Base-by-base conservation (phyloP, 2,888 invertebrate genomes). In the Alloscopus bannaensis region DNA sequence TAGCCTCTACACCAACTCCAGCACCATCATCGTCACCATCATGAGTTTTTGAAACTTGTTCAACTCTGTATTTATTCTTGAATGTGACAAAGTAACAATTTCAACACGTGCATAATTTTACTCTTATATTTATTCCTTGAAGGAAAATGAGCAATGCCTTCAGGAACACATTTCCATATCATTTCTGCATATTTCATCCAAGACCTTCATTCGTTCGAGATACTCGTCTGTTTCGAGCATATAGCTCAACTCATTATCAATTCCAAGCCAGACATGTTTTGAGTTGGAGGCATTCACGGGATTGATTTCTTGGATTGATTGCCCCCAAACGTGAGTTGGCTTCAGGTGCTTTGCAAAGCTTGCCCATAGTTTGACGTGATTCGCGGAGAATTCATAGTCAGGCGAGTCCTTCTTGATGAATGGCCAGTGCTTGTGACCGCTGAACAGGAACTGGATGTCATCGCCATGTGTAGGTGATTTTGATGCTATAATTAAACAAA, bases 321-420 rank as follows among this genome's bases (percentile, higher is more conserved):
- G 28, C 2, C 69, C 65, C 69, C 69, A 69, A 22, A 52, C 2
- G n/a, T 64, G 52, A 11, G 59, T 66, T 28, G 71, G 65, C 18
- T 78, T 80, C 57, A 70, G 70, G 50, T 62, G 45, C 55, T 60
- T 72, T 3, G 82, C 82, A 64, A 84, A 84, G 18, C 81, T 75
- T 6, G 64, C 31, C 66, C 64, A 79, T 4, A 82, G 16, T 42
- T 79, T 81, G 3, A 76, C 73, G 2, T 69, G 60, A 36, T 78
- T 52, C 16, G 55, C 28, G 16, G 82, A 81, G 28, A 84, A 75
- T 16, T 82, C 57, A 8, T 70, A 60, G 13, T 70, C 75, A 8
- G 40, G 22, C 13, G 73, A 69, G 13, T 40, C 72, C 11, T 64
- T 69, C 22, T 71, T 57, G 28, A 70, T 62, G 28, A 72, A 64